Evolutionary conservation across 2,888 invertebrate species (phyloP).

Genomic region (Netelia melanura): DNA sequence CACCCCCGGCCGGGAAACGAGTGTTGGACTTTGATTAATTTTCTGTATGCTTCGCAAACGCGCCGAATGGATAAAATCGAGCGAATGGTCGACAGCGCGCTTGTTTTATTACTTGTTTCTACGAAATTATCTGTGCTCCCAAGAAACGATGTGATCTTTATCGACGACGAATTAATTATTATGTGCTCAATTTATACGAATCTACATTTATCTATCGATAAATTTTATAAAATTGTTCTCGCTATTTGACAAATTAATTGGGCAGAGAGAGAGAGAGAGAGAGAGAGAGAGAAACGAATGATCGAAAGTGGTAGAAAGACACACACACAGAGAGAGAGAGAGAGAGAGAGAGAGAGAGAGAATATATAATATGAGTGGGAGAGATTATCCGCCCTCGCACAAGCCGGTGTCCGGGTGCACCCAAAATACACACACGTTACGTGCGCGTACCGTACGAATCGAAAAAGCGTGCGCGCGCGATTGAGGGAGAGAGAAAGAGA

Average conservation of each 20-base stretch:
- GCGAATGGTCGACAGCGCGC: neutral
- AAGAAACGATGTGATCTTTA: too few relatives aligned
- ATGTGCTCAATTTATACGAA: neutral
- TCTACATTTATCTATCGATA: too few relatives aligned
- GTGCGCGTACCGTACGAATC: conserved; percentile 66
- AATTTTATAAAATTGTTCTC: too few relatives aligned
- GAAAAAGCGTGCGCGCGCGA: conserved; percentile 48
- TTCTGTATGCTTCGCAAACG: conserved; percentile 78
- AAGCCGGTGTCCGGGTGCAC: conserved; percentile 70
- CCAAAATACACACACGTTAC: conserved; percentile 72
- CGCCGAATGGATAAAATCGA: conserved; percentile 76
- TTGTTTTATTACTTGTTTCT: neutral
- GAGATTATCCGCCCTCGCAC: conserved; percentile 71
- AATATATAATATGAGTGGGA: conserved; percentile 23
- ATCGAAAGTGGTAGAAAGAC: neutral
- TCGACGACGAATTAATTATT: neutral
- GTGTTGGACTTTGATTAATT: conserved; percentile 82
- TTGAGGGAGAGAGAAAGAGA: conserved; percentile 7
- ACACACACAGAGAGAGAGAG: neutral
- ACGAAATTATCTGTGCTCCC: neutral
- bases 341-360: conserved; percentile 43
- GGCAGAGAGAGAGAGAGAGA: neutral
- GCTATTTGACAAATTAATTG: too few relatives aligned
- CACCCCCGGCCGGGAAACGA: conserved; percentile 19
- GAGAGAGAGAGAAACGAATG: neutral